phyloP scores from a whole-genome alignment of 2,888 invertebrate species.

The Dynastes tityus region DNA sequence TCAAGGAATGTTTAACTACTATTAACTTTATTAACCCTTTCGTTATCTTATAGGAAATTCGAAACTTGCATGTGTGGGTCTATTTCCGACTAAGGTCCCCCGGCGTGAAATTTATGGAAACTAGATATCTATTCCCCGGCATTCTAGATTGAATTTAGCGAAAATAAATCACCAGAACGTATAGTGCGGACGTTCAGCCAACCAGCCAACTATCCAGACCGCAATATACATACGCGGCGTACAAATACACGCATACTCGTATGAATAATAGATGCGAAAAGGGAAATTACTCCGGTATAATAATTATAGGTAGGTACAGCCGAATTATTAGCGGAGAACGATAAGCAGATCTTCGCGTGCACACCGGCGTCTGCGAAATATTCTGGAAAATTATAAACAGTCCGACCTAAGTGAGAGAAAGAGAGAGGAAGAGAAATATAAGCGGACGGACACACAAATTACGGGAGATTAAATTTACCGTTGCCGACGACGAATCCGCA shows the following conservation, averaged over 20 bases:
- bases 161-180: constrained; percentile 16
- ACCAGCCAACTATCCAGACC: not conserved
- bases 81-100: not conserved
- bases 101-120: constrained; percentile 5
- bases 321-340: constrained; percentile 44
- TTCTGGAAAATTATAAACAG: constrained; percentile 51
- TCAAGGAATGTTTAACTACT: too few species aligned
- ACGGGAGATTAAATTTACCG: constrained; percentile 51
- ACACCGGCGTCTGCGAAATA: constrained; percentile 52
- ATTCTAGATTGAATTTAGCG: constrained; percentile 13
- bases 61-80: not conserved
- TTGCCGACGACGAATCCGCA: constrained; percentile 37
- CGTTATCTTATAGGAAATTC: not conserved
- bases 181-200: not conserved
- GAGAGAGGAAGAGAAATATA: constrained; percentile 46
- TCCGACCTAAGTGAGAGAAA: too few species aligned
- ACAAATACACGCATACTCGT: constrained; percentile 6
- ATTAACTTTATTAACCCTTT: too few species aligned
- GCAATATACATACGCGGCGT: not conserved
- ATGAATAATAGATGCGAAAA: constrained; percentile 45
- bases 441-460: constrained; percentile 48
- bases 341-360: constrained; percentile 47
- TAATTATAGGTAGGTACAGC: constrained; percentile 35
- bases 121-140: constrained; percentile 18
- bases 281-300: constrained; percentile 44